These are phyloP conservation scores for Onychomys arenicola DNA, from an alignment of 2,797 vertebrate genomes.

Conservation along the genomic window DNA sequence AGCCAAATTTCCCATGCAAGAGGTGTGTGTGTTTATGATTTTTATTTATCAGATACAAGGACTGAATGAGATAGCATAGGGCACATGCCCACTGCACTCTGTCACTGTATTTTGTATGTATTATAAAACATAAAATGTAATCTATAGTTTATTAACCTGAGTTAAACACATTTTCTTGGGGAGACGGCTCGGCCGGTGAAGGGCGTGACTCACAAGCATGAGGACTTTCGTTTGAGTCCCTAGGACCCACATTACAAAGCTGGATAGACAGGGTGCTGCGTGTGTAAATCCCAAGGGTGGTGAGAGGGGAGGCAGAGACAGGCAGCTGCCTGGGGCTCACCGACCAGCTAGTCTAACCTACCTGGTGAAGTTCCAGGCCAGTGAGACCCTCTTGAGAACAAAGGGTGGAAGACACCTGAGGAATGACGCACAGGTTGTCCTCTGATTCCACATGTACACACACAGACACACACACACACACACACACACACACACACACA, in stretches of 20 bases:
- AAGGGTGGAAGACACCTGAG: background rate
- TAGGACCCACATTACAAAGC: background rate
- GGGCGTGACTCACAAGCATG: background rate
- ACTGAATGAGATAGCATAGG: background rate
- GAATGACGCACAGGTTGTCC: background rate
- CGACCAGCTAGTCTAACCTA: background rate
- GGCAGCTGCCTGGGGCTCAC: background rate
- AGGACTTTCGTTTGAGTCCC: background rate
- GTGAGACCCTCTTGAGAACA: background rate
- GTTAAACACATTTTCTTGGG: background rate
- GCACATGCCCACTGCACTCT: background rate
- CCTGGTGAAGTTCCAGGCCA: background rate
- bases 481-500: background rate
- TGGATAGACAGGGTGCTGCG: too few species aligned
- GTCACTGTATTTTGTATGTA: background rate
- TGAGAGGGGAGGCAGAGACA: background rate
- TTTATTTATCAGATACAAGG: background rate
- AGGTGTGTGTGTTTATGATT: background rate
- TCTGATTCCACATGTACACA: background rate
- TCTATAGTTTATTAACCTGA: background rate
- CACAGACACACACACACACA: background rate
- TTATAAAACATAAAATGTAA: background rate
- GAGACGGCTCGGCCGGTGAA: background rate
- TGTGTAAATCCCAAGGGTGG: background rate
- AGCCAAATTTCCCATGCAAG: background rate